Evolutionary conservation across 2,888 invertebrate species (phyloP), one percentile per base, ranked within the genome.

Genomic region (Lasioglossum vierecki): DNA sequence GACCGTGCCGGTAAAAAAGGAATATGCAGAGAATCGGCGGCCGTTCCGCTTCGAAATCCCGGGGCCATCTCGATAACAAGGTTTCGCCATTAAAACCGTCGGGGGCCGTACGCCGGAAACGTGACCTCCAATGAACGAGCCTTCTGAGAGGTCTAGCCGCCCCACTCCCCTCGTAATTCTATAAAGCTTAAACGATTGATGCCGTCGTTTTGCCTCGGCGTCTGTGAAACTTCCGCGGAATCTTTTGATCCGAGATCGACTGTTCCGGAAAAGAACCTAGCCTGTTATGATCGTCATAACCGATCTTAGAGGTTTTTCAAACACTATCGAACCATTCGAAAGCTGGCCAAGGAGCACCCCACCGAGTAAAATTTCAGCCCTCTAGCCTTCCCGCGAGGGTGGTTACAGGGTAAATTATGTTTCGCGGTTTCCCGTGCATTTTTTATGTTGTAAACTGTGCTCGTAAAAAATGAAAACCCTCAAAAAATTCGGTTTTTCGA

Each of bases 111-210:
- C 73, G 71, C 35, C 18, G 63, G 41, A 66, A 78, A 39, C 49
- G 73, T 63, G 76, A 77, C 66, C 71, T 66, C 63, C 22, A 60
- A 63, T 76, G 76, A 77, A 66, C 66, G 49, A 76, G 72, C 77
- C 49, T 70, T 15, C 66, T 18, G 49, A 30, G 30, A 75, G n/a
- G 44, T 26, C 46, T 30, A 30, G 57, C 53, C 3, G 2, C 18
- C 18, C 0, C n/a, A 0, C 22, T 9, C 22, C 4, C 22, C 6
- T 53, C 22, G 76, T 76, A 79, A 82, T 84, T 82, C 66, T 79
- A 72, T 79, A 60, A 49, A 82, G 76, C 73, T 83, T 46, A 57
- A 71, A 77, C 72, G 72, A 82, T 66, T 66, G 53, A 79, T 82
- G 35, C 66, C 18, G 18, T 66, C 35, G 30, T 63, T 63, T 30